Conservation (phyloP, 1,140 invertebrate species). For the Nephila pilipes region DNA sequence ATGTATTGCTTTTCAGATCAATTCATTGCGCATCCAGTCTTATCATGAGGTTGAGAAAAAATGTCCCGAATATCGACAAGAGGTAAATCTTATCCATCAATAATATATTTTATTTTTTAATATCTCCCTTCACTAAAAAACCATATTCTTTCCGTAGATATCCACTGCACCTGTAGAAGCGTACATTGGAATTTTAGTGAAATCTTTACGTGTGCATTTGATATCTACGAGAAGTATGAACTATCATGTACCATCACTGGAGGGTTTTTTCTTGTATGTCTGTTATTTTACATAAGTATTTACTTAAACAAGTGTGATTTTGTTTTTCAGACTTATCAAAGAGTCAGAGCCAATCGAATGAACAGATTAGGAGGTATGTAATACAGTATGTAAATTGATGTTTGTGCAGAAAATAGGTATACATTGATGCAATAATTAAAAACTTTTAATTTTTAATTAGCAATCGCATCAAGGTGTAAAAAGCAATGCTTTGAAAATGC, state of each 20-base stretch:
- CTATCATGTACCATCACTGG: neutral
- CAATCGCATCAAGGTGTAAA: constrained; percentile 24
- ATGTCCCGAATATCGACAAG: constrained; percentile 73
- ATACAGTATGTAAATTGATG: neutral
- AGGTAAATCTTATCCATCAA: constrained; percentile 22
- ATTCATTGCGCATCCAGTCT: neutral
- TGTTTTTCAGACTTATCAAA: constrained; percentile 72
- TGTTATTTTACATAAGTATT: neutral
- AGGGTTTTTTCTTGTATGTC: too few species aligned
- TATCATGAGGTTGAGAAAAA: constrained; percentile 72
- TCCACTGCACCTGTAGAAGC: too few species aligned
- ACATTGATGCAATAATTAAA: neutral
- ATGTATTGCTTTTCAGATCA: constrained; percentile 20
- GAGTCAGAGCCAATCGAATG: constrained; percentile 71
- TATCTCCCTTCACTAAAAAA: too few species aligned
- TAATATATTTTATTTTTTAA: too few species aligned
- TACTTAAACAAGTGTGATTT: neutral
- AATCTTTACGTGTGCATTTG: too few species aligned
- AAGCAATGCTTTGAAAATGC: constrained; percentile 52
- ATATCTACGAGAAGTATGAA: too few species aligned
- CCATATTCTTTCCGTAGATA: too few species aligned
- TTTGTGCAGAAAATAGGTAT: neutral
- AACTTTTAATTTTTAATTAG: neutral
- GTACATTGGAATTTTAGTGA: too few species aligned
- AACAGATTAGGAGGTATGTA: constrained; percentile 71